Percentiles rank a stretch among this genome's conserved stretches.
Evolutionary conservation across 2,888 invertebrate genomes (phyloP).

Genomic region (Aspidapion aeneum): DNA sequence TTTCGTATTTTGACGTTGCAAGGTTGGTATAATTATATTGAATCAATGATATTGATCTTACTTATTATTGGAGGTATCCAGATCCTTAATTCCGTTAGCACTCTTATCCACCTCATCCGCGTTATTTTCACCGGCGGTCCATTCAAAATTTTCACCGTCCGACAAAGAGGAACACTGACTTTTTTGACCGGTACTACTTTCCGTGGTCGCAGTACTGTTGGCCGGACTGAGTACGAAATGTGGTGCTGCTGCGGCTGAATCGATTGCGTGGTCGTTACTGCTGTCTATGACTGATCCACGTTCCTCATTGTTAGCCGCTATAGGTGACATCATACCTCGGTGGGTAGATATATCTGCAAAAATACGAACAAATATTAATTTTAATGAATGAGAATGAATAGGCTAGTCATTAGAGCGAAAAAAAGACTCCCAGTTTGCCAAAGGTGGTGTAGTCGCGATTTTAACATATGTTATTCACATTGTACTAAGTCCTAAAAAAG

Average conservation of each 20-base stretch:
- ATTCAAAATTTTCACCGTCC: slow-evolving; percentile 79
- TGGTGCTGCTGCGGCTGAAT: slow-evolving; percentile 2
- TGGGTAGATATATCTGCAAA: background rate
- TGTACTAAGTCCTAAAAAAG: too few relatives aligned
- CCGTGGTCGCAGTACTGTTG: slow-evolving; percentile 4
- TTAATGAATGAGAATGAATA: too few relatives aligned
- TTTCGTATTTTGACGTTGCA: too few relatives aligned
- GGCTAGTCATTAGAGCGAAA: too few relatives aligned
- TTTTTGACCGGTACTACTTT: slow-evolving; percentile 32
- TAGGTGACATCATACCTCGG: slow-evolving; percentile 7
- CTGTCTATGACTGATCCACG: background rate
- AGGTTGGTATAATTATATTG: too few relatives aligned
- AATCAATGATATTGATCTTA: too few relatives aligned
- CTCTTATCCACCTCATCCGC: slow-evolving; percentile 50
- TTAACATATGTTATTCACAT: too few relatives aligned
- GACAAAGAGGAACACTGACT: slow-evolving; percentile 60
- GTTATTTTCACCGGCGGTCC: slow-evolving; percentile 54
- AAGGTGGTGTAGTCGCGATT: too few relatives aligned
- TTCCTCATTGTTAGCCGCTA: background rate
- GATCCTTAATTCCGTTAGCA: background rate
- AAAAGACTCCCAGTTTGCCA: too few relatives aligned
- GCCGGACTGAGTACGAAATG: slow-evolving; percentile 22
- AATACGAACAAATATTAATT: background rate
- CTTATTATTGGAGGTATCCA: slow-evolving; percentile 29
- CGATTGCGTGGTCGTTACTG: background rate